Percentiles rank a stretch among this genome's conserved stretches.
Evolutionary conservation across 2,113 vertebrate species (phyloP).

Genomic region (Bufo bufo): DNA sequence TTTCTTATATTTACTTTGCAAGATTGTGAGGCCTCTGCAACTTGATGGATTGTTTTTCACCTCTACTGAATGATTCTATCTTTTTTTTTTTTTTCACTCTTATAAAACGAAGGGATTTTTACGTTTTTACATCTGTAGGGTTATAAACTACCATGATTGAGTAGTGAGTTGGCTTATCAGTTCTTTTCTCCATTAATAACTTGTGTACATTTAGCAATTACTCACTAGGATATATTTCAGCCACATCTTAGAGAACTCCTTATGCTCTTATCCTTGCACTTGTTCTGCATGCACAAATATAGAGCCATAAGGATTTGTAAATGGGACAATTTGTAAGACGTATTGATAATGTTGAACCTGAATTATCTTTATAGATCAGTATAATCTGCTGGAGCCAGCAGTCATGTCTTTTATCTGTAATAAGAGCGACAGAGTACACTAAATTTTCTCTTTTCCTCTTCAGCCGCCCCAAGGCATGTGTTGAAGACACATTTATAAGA

Average conservation of each 20-base stretch:
- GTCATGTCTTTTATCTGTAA: slow-evolving; percentile 37
- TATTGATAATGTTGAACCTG: slow-evolving; percentile 35
- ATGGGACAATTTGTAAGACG: slow-evolving; percentile 38
- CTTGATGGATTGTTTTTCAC: background rate
- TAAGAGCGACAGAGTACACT: slow-evolving; percentile 33
- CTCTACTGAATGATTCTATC: background rate
- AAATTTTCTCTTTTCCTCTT: slow-evolving; percentile 35
- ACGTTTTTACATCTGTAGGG: background rate
- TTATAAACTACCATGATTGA: slow-evolving; percentile 9
- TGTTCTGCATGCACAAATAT: slow-evolving; percentile 47
- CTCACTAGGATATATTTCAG: slow-evolving; percentile 40
- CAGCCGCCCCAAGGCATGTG: slow-evolving; percentile 36
- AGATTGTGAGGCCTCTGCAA: background rate
- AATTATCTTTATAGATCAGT: slow-evolving; percentile 50
- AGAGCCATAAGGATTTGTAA: slow-evolving; percentile 41
- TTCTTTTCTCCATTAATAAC: background rate
- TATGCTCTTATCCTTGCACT: slow-evolving; percentile 27
- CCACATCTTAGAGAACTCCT: background rate
- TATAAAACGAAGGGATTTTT: background rate
- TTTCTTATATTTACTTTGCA: background rate
- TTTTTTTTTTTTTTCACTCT: background rate
- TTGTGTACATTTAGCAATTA: background rate
- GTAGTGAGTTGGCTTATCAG: background rate
- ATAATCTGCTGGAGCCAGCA: slow-evolving; percentile 38
- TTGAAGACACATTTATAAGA: slow-evolving; percentile 54